Base-by-base conservation (phyloP, 1,140 invertebrate genomes). In the Zaprionus ornatus region DNA sequence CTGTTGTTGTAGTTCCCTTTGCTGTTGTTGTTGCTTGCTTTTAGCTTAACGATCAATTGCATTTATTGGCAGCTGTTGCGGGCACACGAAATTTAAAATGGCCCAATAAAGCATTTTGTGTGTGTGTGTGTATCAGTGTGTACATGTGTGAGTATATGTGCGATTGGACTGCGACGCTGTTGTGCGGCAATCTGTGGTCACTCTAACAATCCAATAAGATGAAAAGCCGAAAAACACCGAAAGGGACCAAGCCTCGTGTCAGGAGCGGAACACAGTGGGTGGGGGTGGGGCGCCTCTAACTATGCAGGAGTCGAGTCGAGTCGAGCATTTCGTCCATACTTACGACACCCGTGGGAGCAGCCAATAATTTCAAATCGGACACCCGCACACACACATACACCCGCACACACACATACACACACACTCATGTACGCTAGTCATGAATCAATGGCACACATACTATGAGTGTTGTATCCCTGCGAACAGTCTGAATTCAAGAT, bases 291-390 rank as follows among this genome's bases (percentile, higher is more conserved):
- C n/a, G 2, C 4, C 42, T 17, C 77, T 55, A 80, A 88, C 77
- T 88, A 88, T 86, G 82, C 82, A 82, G 69, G 80, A 80, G 59
- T 64, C 68, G 52, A 64, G 17, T 48, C 42, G 19, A 50, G 45
- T 23, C 45, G 21, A 65, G 69, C 70, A 73, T 71, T 77, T 29
- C 74, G 77, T 78, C 77, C 70, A 60, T 79, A 84, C 59, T 84
- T 91, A 91, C 83, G 87, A 91, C 87, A 91, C 87, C 87, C 87
- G 74, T 91, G 87, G 87, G 87, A 91, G 83, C 88, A 91, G 83
- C 81, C 83, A 91, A 91, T 91, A 91, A 91, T 87, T 83, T 86
- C 87, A 91, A 79, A 83, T 88, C 79, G 79, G 79, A 91, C 83
- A 79, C 73, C 63, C 50, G 48, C 63, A 74, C 52, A 74, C 42